phyloP scores from a whole-genome alignment of 2,113 vertebrate species.

The Speoplatyrhinus poulsoni region DNA sequence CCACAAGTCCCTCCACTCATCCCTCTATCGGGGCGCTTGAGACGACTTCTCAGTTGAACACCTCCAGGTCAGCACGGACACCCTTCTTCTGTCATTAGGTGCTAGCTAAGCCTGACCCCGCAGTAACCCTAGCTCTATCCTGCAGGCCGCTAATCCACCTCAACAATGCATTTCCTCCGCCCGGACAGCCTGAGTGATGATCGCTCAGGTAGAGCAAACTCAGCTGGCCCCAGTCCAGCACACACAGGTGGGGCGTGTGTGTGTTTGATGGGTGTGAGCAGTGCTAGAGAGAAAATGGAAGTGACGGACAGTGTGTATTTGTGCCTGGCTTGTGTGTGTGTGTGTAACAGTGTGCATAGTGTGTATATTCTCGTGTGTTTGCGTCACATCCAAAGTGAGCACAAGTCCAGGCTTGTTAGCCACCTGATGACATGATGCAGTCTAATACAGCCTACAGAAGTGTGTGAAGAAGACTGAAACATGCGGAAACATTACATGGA shows the following conservation, averaged over 20 bases:
- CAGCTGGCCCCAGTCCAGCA: slow-evolving; percentile 22
- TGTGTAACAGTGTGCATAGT: neutral
- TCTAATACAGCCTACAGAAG: neutral
- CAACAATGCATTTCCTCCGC: slow-evolving; percentile 48
- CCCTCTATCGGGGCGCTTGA: neutral
- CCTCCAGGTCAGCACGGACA: slow-evolving; percentile 53
- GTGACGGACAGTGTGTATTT: slow-evolving; percentile 28
- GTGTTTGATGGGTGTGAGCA: neutral
- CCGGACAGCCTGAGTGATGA: slow-evolving; percentile 53
- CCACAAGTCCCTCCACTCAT: slow-evolving; percentile 27
- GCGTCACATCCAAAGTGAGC: neutral
- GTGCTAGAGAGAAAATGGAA: slow-evolving; percentile 26
- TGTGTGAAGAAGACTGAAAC: neutral
- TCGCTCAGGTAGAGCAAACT: slow-evolving; percentile 60
- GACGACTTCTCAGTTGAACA: slow-evolving; percentile 57
- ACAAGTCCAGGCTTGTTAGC: slow-evolving; percentile 32
- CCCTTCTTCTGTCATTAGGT: slow-evolving; percentile 41
- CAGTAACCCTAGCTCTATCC: slow-evolving; percentile 41
- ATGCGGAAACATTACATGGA: slow-evolving; percentile 26
- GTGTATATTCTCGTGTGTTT: neutral
- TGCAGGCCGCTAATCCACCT: slow-evolving; percentile 54
- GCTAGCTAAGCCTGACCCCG: slow-evolving; percentile 35
- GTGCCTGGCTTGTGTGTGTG: slow-evolving; percentile 6
- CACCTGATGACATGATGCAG: slow-evolving; percentile 12
- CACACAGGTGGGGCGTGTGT: slow-evolving; percentile 49